Evolutionary conservation across 2,113 vertebrate species (phyloP).

Genomic region (Anarrhichthys ocellatus): DNA sequence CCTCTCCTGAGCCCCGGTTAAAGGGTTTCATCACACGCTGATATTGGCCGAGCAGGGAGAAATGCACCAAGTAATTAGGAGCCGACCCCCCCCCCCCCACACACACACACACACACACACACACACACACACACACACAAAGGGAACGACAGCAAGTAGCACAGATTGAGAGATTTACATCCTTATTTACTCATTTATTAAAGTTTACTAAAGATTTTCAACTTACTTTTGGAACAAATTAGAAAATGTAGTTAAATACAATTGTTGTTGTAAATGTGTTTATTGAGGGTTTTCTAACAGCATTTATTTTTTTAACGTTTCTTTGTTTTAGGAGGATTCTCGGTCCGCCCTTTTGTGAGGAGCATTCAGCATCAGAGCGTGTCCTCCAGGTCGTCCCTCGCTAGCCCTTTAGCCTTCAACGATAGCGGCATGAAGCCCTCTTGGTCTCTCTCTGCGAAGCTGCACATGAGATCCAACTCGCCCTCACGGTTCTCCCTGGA

Average conservation of each 20-base stretch:
- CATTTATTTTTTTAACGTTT: not conserved
- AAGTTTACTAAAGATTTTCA: no score
- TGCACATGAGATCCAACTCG: slow-evolving; percentile 94
- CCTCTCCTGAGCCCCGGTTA: no score
- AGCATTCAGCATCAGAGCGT: slow-evolving; percentile 96
- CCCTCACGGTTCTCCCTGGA: slow-evolving; percentile 95
- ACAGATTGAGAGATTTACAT: no score
- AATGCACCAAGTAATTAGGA: no score
- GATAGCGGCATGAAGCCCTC: slow-evolving; percentile 92
- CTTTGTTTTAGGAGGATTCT: slow-evolving; percentile 90
- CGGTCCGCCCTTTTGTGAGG: slow-evolving; percentile 94
- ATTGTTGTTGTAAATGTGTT: not conserved
- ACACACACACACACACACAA: no score
- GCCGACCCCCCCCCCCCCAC: no score
- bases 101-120: no score
- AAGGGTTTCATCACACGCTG: no score
- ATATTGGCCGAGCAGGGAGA: no score
- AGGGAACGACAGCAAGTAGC: no score
- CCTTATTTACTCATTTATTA: no score
- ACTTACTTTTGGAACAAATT: no score
- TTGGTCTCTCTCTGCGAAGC: slow-evolving; percentile 93
- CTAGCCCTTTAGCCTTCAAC: slow-evolving; percentile 91
- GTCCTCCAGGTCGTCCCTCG: slow-evolving; percentile 92
- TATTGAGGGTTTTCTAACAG: not conserved
- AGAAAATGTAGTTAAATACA: not conserved